phyloP scores from a whole-genome alignment of 2,888 invertebrate genomes.

The Amblyjoppa fuscipennis region DNA sequence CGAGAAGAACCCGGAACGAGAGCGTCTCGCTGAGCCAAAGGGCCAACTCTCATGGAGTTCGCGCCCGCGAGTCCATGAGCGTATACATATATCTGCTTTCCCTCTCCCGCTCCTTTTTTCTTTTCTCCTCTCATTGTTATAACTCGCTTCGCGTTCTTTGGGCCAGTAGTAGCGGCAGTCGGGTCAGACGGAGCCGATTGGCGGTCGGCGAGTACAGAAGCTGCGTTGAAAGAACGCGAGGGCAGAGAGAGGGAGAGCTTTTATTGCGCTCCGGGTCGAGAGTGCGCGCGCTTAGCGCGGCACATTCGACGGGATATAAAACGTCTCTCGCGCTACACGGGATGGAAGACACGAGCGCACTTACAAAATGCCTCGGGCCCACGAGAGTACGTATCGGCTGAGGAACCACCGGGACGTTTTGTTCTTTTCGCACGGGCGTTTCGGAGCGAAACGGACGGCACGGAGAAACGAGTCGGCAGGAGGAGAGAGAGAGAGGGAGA shows the following conservation, averaged over 20 bases:
- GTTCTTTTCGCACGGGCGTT: constrained; percentile 42
- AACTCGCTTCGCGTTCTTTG: constrained; percentile 45
- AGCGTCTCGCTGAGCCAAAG: constrained; percentile 52
- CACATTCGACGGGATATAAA: constrained; percentile 61
- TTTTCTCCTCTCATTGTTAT: constrained; percentile 22
- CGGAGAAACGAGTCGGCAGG: too few relatives aligned
- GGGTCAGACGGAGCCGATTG: constrained; percentile 64
- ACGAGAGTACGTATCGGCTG: constrained; percentile 30
- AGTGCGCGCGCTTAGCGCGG: constrained; percentile 40
- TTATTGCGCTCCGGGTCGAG: constrained; percentile 61
- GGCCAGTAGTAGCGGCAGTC: constrained; percentile 60
- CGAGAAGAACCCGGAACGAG: constrained; percentile 56
- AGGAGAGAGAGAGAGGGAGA: constrained; percentile 39
- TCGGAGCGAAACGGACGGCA: constrained; percentile 43
- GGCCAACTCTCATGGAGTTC: constrained; percentile 39
- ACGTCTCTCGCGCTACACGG: constrained; percentile 43
- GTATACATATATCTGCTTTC: constrained; percentile 36
- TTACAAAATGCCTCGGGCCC: constrained; percentile 56
- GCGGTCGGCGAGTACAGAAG: constrained; percentile 73
- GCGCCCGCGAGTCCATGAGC: constrained; percentile 15
- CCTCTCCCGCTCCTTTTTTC: constrained; percentile 38
- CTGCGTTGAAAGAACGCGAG: constrained; percentile 62
- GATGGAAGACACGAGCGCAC: constrained; percentile 51
- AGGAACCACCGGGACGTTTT: constrained; percentile 47
- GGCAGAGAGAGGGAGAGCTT: constrained; percentile 62